Conservation (phyloP, 2,888 invertebrate genomes). For the Tipula unca region DNA sequence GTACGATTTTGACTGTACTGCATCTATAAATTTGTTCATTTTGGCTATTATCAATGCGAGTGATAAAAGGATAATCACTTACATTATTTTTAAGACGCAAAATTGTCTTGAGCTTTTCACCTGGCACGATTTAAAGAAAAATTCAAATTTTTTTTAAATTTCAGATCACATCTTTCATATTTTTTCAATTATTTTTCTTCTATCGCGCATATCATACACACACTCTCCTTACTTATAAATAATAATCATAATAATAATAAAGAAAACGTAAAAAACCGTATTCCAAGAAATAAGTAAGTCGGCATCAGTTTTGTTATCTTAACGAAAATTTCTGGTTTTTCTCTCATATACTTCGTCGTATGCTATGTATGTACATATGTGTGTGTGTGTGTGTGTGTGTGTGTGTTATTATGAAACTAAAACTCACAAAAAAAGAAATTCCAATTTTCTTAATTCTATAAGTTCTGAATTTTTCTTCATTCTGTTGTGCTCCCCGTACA, state of each 20-base stretch:
- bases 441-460: not conserved
- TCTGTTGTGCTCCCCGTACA: not conserved
- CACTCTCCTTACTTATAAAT: not conserved
- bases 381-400: not conserved
- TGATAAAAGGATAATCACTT: not conserved
- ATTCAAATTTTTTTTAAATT: not conserved
- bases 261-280: not conserved
- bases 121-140: not conserved
- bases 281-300: conserved; percentile 14
- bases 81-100: not conserved
- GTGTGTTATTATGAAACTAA: not conserved
- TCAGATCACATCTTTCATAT: not conserved
- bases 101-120: not conserved
- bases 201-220: not conserved
- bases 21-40: not conserved
- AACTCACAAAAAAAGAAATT: not conserved
- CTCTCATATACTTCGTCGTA: not conserved
- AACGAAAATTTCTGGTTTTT: not conserved
- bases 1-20: not conserved
- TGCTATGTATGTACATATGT: not conserved
- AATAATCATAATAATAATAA: not conserved
- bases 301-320: conserved; percentile 4
- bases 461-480: not conserved
- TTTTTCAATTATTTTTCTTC: not conserved
- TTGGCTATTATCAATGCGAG: not conserved